A percentile compares a stretch with the other conserved stretches of the same genome.
Evolutionary conservation across 2,888 invertebrate genomes (phyloP).

Genomic region (Lissonota sp.): DNA sequence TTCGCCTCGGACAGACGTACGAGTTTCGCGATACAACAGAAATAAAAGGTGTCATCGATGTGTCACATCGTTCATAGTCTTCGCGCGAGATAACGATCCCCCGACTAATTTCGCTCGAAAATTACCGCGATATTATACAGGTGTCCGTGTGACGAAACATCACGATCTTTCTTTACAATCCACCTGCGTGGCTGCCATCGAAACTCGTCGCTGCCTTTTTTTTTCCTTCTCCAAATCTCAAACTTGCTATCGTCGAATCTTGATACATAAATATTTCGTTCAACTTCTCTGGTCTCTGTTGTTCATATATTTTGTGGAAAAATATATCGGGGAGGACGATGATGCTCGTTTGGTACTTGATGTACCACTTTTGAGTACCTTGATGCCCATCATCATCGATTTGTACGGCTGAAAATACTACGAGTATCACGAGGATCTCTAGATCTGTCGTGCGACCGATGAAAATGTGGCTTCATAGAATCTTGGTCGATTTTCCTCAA

Average conservation of each 20-base stretch:
- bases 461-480: constrained; percentile 29
- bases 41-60: constrained; percentile 73
- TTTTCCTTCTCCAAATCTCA: neutral
- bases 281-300: neutral
- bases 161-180: constrained; percentile 12
- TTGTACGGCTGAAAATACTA: no score
- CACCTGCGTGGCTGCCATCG: constrained; percentile 27
- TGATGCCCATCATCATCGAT: no score
- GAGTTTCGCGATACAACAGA: constrained; percentile 68
- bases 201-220: neutral
- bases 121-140: constrained; percentile 26
- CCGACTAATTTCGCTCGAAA: constrained; percentile 57
- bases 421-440: neutral
- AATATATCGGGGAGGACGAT: no score
- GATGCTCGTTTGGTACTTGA: no score
- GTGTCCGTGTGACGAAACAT: constrained; percentile 28
- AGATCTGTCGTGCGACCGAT: constrained; percentile 4
- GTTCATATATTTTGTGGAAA: neutral
- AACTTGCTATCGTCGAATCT: neutral
- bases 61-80: constrained; percentile 52
- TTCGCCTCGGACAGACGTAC: constrained; percentile 68
- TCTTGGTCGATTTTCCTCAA: constrained; percentile 51
- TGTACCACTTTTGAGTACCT: no score
- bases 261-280: neutral
- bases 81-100: constrained; percentile 46